Conservation (phyloP, 2,113 vertebrate species). For the Lophotis ruficrista region DNA sequence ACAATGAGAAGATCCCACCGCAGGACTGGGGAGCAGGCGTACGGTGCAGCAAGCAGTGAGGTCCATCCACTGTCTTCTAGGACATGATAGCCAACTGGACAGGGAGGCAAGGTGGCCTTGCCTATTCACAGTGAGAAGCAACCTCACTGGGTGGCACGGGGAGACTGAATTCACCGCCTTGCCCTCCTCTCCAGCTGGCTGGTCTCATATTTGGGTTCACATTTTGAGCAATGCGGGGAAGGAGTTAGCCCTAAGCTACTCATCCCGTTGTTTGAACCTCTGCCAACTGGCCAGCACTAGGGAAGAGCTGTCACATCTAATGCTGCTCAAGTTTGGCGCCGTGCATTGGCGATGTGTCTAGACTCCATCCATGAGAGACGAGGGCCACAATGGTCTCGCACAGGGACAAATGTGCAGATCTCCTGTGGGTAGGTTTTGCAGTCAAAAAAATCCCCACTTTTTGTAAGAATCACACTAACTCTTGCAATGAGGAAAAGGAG, state of each 20-base stretch:
- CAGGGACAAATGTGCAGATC: neutral
- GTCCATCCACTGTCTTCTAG: neutral
- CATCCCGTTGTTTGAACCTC: neutral
- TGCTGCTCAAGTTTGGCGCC: neutral
- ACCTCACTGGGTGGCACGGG: accelerated
- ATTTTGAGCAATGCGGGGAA: neutral
- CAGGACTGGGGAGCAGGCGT: neutral
- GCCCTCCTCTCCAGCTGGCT: neutral
- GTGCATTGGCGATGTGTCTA: accelerated
- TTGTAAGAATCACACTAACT: neutral
- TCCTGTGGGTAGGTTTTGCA: neutral
- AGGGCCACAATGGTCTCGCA: neutral
- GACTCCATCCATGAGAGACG: neutral
- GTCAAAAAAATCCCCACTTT: neutral
- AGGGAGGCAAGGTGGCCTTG: neutral
- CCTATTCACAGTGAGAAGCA: neutral
- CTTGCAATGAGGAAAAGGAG: neutral
- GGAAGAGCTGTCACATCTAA: neutral
- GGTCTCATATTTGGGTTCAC: neutral
- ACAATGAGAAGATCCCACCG: neutral
- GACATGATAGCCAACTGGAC: neutral
- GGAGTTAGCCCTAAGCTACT: neutral
- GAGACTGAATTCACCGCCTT: accelerated
- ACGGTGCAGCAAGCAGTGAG: neutral
- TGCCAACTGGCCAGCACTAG: neutral